phyloP scores from a whole-genome alignment of 2,888 invertebrate species.

The Scrobipalpa costella region DNA sequence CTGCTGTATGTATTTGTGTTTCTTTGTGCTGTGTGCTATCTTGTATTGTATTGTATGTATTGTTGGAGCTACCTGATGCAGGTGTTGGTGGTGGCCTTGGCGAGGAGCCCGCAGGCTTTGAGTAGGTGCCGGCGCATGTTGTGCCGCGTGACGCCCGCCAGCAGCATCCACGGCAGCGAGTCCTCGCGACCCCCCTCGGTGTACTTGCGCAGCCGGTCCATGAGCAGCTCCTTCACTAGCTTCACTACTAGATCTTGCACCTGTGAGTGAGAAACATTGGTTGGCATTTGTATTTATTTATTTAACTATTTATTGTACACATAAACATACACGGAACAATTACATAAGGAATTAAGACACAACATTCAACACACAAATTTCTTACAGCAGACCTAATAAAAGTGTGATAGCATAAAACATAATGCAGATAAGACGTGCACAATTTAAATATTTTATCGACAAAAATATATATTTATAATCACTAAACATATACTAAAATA shows the following conservation, averaged over 20 bases:
- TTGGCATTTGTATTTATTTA: background rate
- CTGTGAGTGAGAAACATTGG: slow-evolving; percentile 42
- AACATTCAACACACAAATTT: too few relatives aligned
- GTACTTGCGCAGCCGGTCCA: slow-evolving; percentile 60
- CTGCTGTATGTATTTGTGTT: too few relatives aligned
- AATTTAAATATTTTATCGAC: too few relatives aligned
- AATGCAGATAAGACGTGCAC: too few relatives aligned
- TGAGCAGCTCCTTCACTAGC: slow-evolving; percentile 64
- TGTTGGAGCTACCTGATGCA: slow-evolving; percentile 69
- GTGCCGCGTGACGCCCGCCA: slow-evolving; percentile 73
- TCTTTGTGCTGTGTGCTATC: background rate
- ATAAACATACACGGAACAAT: too few relatives aligned
- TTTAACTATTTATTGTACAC: too few relatives aligned
- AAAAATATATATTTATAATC: too few relatives aligned
- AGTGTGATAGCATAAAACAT: too few relatives aligned
- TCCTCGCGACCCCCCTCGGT: slow-evolving; percentile 48
- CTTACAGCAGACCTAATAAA: too few relatives aligned
- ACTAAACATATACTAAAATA: too few relatives aligned
- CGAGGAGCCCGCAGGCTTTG: slow-evolving; percentile 75
- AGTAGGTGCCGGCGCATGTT: slow-evolving; percentile 82
- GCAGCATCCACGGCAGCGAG: slow-evolving; percentile 80
- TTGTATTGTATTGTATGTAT: too few relatives aligned
- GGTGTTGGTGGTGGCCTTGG: slow-evolving; percentile 47
- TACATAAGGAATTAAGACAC: too few relatives aligned
- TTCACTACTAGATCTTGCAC: slow-evolving; percentile 77